Evolutionary conservation across 2,113 vertebrate species (phyloP).

Genomic region (Ailurus styani): DNA sequence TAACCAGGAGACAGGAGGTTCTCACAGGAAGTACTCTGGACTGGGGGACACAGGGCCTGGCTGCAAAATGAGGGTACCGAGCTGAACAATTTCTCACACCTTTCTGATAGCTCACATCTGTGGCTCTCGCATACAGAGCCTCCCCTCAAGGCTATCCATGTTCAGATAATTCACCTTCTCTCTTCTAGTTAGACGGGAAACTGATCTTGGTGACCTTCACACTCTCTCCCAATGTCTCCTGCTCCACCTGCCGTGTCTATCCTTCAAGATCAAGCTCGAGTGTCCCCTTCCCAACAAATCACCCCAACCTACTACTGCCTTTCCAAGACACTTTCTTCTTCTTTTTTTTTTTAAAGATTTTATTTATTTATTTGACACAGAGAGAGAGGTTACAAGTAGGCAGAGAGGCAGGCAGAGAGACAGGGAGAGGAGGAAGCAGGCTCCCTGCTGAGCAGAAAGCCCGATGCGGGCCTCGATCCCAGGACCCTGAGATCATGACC

Average conservation of each 20-base stretch:
- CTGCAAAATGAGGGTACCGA: neutral
- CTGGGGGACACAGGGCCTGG: neutral
- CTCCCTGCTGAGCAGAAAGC: too few relatives aligned
- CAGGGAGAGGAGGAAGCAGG: too few relatives aligned
- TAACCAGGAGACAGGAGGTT: neutral
- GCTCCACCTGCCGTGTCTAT: neutral
- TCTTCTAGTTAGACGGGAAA: neutral
- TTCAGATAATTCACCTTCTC: neutral
- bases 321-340: neutral
- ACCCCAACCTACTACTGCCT: neutral
- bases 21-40: neutral
- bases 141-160: neutral
- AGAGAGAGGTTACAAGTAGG: too few relatives aligned
- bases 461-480: too few relatives aligned
- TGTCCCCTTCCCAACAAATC: neutral
- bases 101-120: neutral
- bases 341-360: too few relatives aligned
- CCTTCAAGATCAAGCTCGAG: neutral
- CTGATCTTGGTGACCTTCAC: neutral
- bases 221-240: neutral
- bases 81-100: neutral
- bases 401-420: too few relatives aligned
- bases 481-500: too few relatives aligned
- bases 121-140: neutral
- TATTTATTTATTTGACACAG: too few relatives aligned